phyloP scores from a whole-genome alignment of 2,113 vertebrate genomes.

The Eulemur rufifrons region DNA sequence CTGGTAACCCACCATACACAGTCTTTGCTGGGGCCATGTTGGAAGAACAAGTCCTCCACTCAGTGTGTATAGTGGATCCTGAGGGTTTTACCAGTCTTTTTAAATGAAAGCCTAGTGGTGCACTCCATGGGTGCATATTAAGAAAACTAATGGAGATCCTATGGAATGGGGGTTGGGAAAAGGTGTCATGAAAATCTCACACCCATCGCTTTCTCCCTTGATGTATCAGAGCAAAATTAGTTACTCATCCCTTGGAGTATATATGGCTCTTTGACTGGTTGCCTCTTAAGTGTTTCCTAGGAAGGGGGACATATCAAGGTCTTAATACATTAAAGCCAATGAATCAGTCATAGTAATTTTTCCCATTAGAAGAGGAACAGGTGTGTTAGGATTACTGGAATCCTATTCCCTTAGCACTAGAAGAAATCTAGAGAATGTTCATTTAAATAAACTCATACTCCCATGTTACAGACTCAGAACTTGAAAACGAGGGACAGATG shows the following conservation, averaged over 20 bases:
- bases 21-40: neutral
- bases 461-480: neutral
- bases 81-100: neutral
- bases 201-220: neutral
- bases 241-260: neutral
- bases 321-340: neutral
- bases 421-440: neutral
- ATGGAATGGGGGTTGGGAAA: rapidly evolving
- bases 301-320: neutral
- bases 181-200: neutral
- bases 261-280: neutral
- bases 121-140: neutral
- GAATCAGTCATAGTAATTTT: neutral
- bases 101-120: neutral
- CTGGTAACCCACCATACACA: rapidly evolving
- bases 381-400: neutral
- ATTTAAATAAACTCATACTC: neutral
- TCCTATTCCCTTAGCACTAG: neutral
- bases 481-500: neutral
- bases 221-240: neutral
- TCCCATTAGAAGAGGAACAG: neutral
- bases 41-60: neutral
- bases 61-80: neutral
- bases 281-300: neutral
- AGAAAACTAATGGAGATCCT: neutral